Evolutionary conservation across 2,888 invertebrate species (phyloP), one percentile per base, ranked within the genome.

Genomic region (Heliconius charithonia): DNA sequence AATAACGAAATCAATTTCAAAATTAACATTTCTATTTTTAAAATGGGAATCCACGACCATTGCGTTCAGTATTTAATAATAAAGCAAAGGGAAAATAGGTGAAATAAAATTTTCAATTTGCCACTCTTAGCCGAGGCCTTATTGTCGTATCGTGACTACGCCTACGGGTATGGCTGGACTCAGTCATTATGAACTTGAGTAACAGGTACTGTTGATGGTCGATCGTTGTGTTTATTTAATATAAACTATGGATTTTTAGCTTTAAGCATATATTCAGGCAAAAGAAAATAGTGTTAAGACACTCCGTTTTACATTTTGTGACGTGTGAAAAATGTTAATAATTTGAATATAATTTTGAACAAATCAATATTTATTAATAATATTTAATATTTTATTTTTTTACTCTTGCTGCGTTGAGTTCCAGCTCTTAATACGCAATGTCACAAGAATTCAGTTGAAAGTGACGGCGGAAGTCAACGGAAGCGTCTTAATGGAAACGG

Each of bases 71-170:
- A 7, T 59, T 32, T 32, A 16, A 59, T 25, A 59, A 32, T 59
- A 59, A 59, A 59, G 32, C 59, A 29, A 37, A 32, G 12, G 32
- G 37, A 72, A 72, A 86, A 85, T 85, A 86, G 88, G 87, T 86
- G 71, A 62, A 70, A 62, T 45, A n/a, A 70, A 70, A 27, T 71
- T 76, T 65, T 51, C 65, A 72, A 72, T 77, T 63, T 51, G 56
- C 59, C 67, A 59, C 27, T 72, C 29, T 27, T 56, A 25, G 59
- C 62, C 67, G 56, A 67, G 67, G 37, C 67, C 66, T 74, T 65
- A 71, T 25, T 77, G 83, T 82, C 83, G 81, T 82, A 84, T 87
- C 88, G 88, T 89, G 90, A 85, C 84, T 83, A 85, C 89, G 86
- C 90, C 90, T 89, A 90, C 90, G 86, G 81, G 29, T 32, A 65